Evolutionary conservation across 2,797 vertebrate species (phyloP), one percentile per base, ranked within the genome.

Genomic region (Falco cherrug): DNA sequence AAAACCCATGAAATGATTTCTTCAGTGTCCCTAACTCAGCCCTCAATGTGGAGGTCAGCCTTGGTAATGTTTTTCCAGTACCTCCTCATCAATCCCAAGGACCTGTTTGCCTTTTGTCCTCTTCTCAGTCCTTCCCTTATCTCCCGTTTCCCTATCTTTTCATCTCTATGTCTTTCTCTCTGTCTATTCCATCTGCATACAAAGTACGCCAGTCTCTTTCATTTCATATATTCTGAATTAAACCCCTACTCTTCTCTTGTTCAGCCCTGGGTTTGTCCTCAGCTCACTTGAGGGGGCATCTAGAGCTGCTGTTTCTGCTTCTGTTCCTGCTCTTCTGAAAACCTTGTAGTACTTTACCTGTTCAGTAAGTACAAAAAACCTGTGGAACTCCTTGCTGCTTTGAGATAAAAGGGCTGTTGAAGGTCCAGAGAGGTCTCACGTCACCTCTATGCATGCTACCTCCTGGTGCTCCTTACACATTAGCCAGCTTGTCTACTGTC

Each of bases 401-500:
- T 76, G 85, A 69, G 45, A 33, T 65, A 15, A 71, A 83, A 81
- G 26, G 39, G 8, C 4, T 43, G 37, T 7, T 75, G 63, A 74
- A 54, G 11, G 24, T 43, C 43, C 60, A 45, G 61, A 73, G 68
- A 39, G 16, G 19, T 88, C 53, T 75, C 5, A 0, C 1, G 2
- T 22, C 6, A 0, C 12, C 33, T 60, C 25, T 45, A 0, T 43
- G 18, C 13, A 1, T 15, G 15, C 17, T 45, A 16, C 13, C 13
- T 83, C 11, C 45, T 28, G 7, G 21, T 14, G 56, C 13, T 89
- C 21, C 53, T 75, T 33, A 10, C 6, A 2, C 8, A 0, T 31
- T 29, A 39, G 4, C 22, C 31, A 54, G 17, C 13, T 56, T 47
- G 20, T 29, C 43, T 63, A 33, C 35, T 63, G 57, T n/a, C 31